Evolutionary conservation across 53 echinoderm and acorn worm genomes (phyloP), one percentile per base, ranked within the genome.

Genomic region (Actinopyga echinites): DNA sequence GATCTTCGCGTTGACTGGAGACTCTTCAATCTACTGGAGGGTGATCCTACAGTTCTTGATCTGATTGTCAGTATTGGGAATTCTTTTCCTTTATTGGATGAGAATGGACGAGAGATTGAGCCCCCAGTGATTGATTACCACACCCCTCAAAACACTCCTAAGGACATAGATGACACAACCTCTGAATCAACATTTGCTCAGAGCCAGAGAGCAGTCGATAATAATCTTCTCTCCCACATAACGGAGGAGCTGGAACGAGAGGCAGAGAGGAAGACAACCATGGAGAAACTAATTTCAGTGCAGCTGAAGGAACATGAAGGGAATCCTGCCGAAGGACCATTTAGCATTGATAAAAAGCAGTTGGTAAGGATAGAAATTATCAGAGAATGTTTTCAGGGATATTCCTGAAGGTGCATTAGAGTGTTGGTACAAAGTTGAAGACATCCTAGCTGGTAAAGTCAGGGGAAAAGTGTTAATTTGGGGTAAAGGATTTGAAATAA

Each of bases 1-100:
- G 99, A 89, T 87, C 89, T 99, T 52, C 84, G 94, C 20, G 85
- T 99, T 45, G 99, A 99, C 87, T 99, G 99, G 99, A 75, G 84
- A 22, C 85, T 86, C 64, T 99, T 88, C 85, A 99, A 92, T 85
- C 87, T 99, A 13, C 37, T 73, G 29, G 94, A 94, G 65, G 91
- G 86, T 5, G 99, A 99, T 65, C 68, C 78, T 69, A 92, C 92
- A 56, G 79, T 99, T 35, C 59, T 99, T 4, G 99, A 99, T 83
- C 79, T 99, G 13, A 81, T 90, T 30, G 82, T 94, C 30, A 95
- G 57, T 81, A 91, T 89, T 65, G 99, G 99, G 9, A 87, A 95
- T 55, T 85, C 95, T 28, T 99, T 95, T 85, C 99, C 99, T 15
- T 57, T 95, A 54, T 82, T 84, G 19, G 92, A 94, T 75, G 80